These are phyloP conservation scores for Eucidaris tribuloides DNA, from an alignment of 35 echinoderm and acorn worm genomes.

Conservation along the genomic window DNA sequence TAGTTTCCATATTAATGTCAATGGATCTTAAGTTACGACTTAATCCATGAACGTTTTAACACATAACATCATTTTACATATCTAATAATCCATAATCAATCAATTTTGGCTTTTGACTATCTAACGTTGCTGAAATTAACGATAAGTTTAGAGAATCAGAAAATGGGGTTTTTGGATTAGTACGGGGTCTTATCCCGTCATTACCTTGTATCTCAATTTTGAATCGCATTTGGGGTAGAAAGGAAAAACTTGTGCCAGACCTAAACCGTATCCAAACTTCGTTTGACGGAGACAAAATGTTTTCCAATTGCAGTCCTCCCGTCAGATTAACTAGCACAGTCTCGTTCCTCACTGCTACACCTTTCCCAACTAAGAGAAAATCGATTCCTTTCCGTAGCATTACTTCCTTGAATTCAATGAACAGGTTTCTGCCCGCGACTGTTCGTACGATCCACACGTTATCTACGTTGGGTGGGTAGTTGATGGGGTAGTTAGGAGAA, in stretches of 20 bases:
- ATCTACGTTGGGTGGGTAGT: neutral
- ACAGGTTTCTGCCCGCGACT: neutral
- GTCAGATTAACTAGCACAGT: neutral
- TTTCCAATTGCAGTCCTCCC: neutral
- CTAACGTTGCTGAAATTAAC: neutral
- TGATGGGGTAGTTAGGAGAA: neutral
- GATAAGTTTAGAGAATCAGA: no score
- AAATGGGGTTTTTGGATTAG: no score
- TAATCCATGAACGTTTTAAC: neutral
- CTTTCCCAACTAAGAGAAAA: neutral
- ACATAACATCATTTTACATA: neutral
- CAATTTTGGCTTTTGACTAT: neutral
- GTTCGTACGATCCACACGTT: neutral
- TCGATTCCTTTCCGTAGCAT: neutral
- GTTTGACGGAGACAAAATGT: neutral
- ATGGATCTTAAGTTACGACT: no score
- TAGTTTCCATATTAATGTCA: no score
- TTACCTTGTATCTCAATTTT: slow-evolving; percentile 7
- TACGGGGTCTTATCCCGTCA: neutral
- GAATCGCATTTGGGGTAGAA: neutral
- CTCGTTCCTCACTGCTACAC: neutral
- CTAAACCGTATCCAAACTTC: slow-evolving; percentile 8
- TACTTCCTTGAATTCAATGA: neutral
- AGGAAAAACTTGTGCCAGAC: neutral
- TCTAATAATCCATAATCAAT: neutral